Evolutionary conservation across 2,113 vertebrate genomes (phyloP).

Genomic region (Triplophysa rosa): DNA sequence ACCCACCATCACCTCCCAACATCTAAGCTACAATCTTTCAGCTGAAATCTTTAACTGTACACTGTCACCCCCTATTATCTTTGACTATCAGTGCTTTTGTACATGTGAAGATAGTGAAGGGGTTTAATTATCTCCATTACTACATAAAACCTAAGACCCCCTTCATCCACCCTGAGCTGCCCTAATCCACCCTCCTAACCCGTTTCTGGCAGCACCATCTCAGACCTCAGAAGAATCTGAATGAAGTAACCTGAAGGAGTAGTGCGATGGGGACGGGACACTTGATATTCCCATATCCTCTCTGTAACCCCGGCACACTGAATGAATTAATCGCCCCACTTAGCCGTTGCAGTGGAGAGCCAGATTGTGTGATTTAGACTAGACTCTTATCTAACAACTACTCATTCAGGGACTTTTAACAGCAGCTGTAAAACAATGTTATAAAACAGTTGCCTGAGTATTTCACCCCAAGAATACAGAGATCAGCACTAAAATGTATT

Average conservation of each 20-base stretch:
- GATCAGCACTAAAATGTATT: not conserved
- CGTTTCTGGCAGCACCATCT: not conserved
- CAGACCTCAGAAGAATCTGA: not conserved
- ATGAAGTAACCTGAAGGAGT: slow-evolving; percentile 2
- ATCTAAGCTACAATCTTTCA: slow-evolving; percentile 3
- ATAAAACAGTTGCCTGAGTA: slow-evolving; percentile 22
- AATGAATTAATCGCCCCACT: slow-evolving; percentile 45
- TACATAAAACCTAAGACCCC: slow-evolving; percentile 13
- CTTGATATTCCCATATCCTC: slow-evolving; percentile 38
- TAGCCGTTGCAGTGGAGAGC: slow-evolving; percentile 4
- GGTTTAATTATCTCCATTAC: not conserved
- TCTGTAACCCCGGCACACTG: slow-evolving; percentile 32
- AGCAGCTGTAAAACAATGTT: slow-evolving; percentile 37
- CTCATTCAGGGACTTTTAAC: slow-evolving; percentile 21
- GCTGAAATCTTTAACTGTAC: not conserved
- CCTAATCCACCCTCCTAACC: slow-evolving; percentile 37
- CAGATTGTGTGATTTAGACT: slow-evolving; percentile 48
- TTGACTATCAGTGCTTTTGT: slow-evolving; percentile 3
- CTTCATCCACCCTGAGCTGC: slow-evolving; percentile 32
- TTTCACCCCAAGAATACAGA: slow-evolving; percentile 1
- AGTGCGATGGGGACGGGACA: slow-evolving; percentile 29
- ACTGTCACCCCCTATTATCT: not conserved
- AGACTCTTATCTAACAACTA: slow-evolving; percentile 48
- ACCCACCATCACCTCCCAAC: not conserved
- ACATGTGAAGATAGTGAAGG: not conserved